Conservation (phyloP, 2,888 invertebrate genomes). For the Hirtodrosophila confusa region DNA sequence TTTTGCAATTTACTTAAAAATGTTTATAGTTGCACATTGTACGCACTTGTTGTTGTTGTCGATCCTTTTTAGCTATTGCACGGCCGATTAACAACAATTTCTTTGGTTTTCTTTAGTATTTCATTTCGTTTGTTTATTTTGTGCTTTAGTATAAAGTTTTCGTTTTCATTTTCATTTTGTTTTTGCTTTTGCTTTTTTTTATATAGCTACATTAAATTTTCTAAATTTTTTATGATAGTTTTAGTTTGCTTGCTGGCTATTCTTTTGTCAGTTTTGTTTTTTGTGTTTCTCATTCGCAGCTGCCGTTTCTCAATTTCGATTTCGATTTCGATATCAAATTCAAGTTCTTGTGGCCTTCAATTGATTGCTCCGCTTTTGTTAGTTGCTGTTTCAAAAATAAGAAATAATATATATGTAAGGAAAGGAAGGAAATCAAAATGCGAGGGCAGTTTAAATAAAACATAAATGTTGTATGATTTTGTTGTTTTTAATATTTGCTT, state of each 20-base stretch:
- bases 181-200: conserved; percentile 32
- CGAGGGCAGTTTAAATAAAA: no score
- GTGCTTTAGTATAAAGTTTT: conserved; percentile 50
- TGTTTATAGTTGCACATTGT: conserved; percentile 33
- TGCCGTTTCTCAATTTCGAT: conserved; percentile 29
- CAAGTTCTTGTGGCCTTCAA: conserved; percentile 3
- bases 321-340: conserved; percentile 15
- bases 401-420: not conserved
- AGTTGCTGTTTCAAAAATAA: conserved; percentile 35
- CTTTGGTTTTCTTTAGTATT: conserved; percentile 21
- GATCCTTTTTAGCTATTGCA: conserved; percentile 15
- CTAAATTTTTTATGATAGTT: conserved; percentile 69
- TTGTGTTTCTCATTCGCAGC: conserved; percentile 16
- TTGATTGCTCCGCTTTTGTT: conserved; percentile 7
- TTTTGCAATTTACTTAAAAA: conserved; percentile 30
- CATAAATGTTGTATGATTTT: conserved; percentile 46
- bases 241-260: conserved; percentile 54
- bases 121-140: conserved; percentile 27
- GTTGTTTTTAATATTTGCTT: conserved; percentile 42
- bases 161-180: conserved; percentile 15
- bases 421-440: conserved; percentile 28
- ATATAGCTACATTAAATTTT: conserved; percentile 69
- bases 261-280: conserved; percentile 5
- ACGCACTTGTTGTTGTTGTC: conserved; percentile 10
- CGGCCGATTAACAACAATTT: conserved; percentile 44